Evolutionary conservation across 2,888 invertebrate genomes (phyloP).

Genomic region (Bhutanitis thaidina): DNA sequence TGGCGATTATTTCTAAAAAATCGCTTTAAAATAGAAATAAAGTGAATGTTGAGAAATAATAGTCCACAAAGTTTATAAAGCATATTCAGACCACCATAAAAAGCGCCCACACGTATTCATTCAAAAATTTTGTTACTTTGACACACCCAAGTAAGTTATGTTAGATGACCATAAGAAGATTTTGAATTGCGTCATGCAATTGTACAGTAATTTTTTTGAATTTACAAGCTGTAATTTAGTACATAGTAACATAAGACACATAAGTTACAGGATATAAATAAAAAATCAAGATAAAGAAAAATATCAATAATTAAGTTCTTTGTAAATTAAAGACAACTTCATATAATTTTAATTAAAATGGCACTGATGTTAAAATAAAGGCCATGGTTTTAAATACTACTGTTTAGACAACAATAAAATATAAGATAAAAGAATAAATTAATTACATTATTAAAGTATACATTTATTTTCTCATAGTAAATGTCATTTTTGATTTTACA

Average conservation of each 20-base stretch:
- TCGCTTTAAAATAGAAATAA: not conserved
- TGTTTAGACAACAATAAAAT: conserved; percentile 11
- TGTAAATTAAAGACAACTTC: too few relatives aligned
- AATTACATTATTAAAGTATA: conserved; percentile 20
- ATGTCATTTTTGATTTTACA: conserved; percentile 15
- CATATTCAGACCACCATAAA: not conserved
- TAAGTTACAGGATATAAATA: too few relatives aligned
- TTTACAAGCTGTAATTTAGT: too few relatives aligned
- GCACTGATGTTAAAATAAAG: conserved; percentile 34
- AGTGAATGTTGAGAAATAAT: too few relatives aligned
- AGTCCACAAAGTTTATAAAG: too few relatives aligned
- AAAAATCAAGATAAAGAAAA: too few relatives aligned
- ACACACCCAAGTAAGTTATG: too few relatives aligned
- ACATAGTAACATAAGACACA: too few relatives aligned
- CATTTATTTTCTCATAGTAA: conserved; percentile 12
- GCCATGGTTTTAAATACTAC: conserved; percentile 7
- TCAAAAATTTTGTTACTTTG: not conserved
- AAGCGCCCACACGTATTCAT: not conserved
- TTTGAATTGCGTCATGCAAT: not conserved
- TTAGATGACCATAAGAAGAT: not conserved
- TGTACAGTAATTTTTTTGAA: too few relatives aligned
- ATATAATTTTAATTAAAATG: conserved; percentile 30
- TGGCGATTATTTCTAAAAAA: not conserved
- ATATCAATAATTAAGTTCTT: too few relatives aligned
- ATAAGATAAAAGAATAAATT: conserved; percentile 6